A percentile compares a stretch with the other conserved stretches of the same genome.
phyloP scores from a whole-genome alignment of 1,140 invertebrate genomes.

The Planococcus citri region DNA sequence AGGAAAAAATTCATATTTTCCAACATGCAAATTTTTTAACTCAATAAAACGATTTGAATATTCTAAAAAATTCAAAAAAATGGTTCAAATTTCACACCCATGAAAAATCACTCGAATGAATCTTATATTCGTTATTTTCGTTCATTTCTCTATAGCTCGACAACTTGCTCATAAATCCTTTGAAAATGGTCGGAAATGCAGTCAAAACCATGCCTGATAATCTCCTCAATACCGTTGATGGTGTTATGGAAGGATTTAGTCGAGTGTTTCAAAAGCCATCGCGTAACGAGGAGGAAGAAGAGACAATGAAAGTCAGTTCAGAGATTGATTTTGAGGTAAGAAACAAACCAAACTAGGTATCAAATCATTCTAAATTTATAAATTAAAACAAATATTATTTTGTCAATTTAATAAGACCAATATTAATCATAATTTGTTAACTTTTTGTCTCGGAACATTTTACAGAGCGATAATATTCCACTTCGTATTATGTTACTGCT shows the following conservation, averaged over 20 bases:
- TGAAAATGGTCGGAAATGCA: slow-evolving; percentile 56
- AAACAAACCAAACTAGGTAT: no score
- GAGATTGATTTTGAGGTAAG: slow-evolving; percentile 46
- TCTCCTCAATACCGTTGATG: slow-evolving; percentile 65
- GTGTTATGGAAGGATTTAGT: slow-evolving; percentile 61
- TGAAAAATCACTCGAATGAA: no score
- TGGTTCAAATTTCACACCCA: no score
- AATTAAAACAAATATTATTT: neutral
- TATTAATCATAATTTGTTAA: no score
- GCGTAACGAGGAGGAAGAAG: slow-evolving; percentile 16
- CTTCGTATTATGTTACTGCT: slow-evolving; percentile 70
- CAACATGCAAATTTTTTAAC: no score
- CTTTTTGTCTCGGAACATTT: no score
- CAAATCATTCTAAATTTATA: neutral
- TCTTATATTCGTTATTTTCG: no score
- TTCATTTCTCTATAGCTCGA: slow-evolving; percentile 44
- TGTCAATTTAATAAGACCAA: neutral
- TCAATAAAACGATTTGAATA: no score
- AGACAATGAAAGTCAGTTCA: slow-evolving; percentile 43
- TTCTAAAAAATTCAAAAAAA: no score
- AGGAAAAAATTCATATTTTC: no score
- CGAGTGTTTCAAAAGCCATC: slow-evolving; percentile 33
- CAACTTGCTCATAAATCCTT: slow-evolving; percentile 58
- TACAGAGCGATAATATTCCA: slow-evolving; percentile 63
- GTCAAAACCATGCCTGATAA: slow-evolving; percentile 73